A percentile compares a stretch with the other conserved stretches of the same genome.
These are phyloP conservation scores for Apis dorsata DNA, from an alignment of 1,140 invertebrate genomes.

Conservation along the genomic window DNA sequence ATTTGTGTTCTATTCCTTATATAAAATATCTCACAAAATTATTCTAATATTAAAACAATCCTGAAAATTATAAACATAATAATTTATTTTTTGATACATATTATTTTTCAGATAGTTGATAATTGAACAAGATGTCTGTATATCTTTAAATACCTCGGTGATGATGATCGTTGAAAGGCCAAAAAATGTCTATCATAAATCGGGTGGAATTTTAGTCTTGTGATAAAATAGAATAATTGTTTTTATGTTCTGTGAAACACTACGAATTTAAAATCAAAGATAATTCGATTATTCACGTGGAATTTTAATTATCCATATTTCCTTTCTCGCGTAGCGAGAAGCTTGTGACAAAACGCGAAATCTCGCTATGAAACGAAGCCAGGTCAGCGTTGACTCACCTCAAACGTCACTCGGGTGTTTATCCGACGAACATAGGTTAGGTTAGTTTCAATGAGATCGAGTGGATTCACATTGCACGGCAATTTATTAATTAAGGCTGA, in stretches of 20 bases:
- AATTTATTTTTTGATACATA: background rate
- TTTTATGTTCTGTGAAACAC: background rate
- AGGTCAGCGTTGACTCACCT: slow-evolving; percentile 20
- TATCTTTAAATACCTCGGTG: slow-evolving; percentile 10
- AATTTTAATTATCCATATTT: slow-evolving; percentile 31
- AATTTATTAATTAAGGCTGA: background rate
- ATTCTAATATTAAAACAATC: background rate
- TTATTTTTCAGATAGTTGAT: background rate
- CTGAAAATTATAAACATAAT: background rate
- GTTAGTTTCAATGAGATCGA: background rate
- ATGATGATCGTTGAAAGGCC: background rate
- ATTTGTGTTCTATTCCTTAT: background rate
- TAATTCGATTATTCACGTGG: background rate
- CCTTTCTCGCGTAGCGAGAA: background rate
- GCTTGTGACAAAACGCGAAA: slow-evolving; percentile 32
- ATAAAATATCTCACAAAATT: background rate
- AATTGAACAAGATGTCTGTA: slow-evolving; percentile 10
- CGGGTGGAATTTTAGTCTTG: background rate
- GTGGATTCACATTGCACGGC: background rate
- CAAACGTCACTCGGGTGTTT: slow-evolving; percentile 24
- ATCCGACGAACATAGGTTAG: slow-evolving; percentile 9
- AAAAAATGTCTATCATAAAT: background rate
- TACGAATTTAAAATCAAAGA: background rate
- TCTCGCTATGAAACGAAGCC: background rate
- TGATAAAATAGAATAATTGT: no score